Evolutionary conservation across 1,140 invertebrate genomes (phyloP), one percentile per base, ranked within the genome.

Genomic region (Trialeurodes vaporariorum): DNA sequence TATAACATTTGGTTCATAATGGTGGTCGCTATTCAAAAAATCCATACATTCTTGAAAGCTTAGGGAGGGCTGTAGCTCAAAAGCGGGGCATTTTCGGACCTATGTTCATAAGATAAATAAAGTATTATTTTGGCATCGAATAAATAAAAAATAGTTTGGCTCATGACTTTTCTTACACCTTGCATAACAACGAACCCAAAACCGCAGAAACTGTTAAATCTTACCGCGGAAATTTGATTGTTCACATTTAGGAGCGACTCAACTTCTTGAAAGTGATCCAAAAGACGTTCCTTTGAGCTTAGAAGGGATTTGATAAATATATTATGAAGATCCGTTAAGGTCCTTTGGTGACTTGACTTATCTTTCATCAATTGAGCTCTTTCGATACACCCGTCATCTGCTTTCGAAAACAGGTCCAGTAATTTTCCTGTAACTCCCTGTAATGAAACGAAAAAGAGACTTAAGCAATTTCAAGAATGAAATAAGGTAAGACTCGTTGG

Each of bases 361-460:
- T 94, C 91, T n/a, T 84, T 81, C 59, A 94, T 92, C 0, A 96
- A 79, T 2, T 78, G 81, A 76, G 95, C 91, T 71, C 93, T 89
- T 78, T 95, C 93, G 11, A 96, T 79, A 77, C 94, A 92, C 0
- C 90, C 80, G 24, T 91, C 78, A 34, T 67, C 74, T 94, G 92
- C 66, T 86, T 87, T 72, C 87, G 83, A 0, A 94, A 95, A 91
- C 0, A 94, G 89, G 70, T 89, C 89, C 0, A 96, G 77, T 0
- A 96, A 79, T 76, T 95, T 92, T 76, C 94, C 91, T 80, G 95
- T 92, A 59, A 96, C 77, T 62, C 91, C 91, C 87, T 90, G 66
- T 22, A 63, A 63, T 58, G 25, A 70, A 70, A 21, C 21, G 1
- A 21, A 26, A n/a, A 64, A 66, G 21, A 21, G 11, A 68, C n/a